A percentile compares a stretch with the other conserved stretches of the same genome.
Conservation (phyloP, 2,888 invertebrate genomes). For the Sialis fuliginosa region DNA sequence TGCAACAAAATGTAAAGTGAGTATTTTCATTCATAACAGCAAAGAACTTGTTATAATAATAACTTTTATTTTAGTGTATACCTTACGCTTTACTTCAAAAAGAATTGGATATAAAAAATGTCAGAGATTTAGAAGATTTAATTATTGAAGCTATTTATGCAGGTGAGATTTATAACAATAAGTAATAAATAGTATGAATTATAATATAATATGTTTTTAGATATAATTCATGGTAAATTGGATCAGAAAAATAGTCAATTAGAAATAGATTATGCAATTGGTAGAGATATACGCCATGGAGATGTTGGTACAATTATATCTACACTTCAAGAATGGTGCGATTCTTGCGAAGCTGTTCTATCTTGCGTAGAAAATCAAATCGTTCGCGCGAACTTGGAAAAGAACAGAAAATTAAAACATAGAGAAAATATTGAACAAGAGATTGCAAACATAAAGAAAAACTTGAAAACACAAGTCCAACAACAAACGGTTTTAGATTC, state of each 20-base stretch:
- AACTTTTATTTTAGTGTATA: conserved; percentile 39
- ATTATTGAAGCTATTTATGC: conserved; percentile 98
- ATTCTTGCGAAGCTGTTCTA: conserved; percentile 75
- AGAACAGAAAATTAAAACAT: conserved; percentile 60
- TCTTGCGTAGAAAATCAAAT: conserved; percentile 83
- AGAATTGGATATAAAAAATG: conserved; percentile 80
- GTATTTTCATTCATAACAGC: conserved; percentile 6
- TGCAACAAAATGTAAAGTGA: conserved; percentile 70
- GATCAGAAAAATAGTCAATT: conserved; percentile 88
- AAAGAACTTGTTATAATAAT: background rate
- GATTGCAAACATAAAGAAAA: conserved; percentile 78
- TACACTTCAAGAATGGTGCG: conserved; percentile 77
- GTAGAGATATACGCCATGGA: conserved; percentile 75
- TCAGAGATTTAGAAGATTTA: conserved; percentile 86
- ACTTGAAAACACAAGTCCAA: conserved; percentile 57
- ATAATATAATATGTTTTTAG: conserved; percentile 22
- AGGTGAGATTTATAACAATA: conserved; percentile 30
- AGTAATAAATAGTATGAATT: background rate
- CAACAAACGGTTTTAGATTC: conserved; percentile 42
- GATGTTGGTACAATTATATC: conserved; percentile 67
- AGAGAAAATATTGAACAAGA: conserved; percentile 73
- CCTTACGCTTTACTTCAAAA: conserved; percentile 71
- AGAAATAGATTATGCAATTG: conserved; percentile 87
- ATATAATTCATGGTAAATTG: conserved; percentile 88
- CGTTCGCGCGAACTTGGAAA: conserved; percentile 67